These are phyloP conservation scores for Cotesia congregata DNA, from an alignment of 2,888 invertebrate genomes.

Conservation along the genomic window DNA sequence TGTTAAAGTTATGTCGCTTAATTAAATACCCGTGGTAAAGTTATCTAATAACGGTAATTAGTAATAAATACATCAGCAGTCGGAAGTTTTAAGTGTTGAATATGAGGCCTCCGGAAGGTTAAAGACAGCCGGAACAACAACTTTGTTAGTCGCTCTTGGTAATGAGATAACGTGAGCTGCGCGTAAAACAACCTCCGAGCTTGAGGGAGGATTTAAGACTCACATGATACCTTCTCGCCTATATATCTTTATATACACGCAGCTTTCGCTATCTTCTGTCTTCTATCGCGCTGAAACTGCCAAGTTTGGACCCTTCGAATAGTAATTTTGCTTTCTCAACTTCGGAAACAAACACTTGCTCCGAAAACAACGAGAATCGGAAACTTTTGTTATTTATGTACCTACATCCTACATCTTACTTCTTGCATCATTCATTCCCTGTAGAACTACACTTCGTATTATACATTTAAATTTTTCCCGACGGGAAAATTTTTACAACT, in stretches of 20 bases:
- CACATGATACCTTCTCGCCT: background rate
- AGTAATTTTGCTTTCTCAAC: constrained; percentile 29
- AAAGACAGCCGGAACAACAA: constrained; percentile 7
- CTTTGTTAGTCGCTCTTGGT: constrained; percentile 21
- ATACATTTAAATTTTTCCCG: too few species aligned
- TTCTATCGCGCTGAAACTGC: background rate
- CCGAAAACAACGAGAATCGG: constrained; percentile 7
- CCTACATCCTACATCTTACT: constrained; percentile 5
- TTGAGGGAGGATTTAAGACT: constrained; percentile 12
- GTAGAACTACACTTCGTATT: background rate
- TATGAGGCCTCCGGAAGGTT: background rate
- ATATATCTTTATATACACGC: background rate
- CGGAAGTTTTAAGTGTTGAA: background rate
- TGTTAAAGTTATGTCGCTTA: too few species aligned
- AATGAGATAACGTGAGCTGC: constrained; percentile 13
- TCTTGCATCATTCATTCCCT: constrained; percentile 3
- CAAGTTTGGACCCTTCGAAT: constrained; percentile 26
- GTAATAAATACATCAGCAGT: background rate
- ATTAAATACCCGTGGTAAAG: background rate
- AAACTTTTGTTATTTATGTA: background rate
- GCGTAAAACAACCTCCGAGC: background rate
- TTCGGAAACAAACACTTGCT: background rate
- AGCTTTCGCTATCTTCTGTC: background rate
- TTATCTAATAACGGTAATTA: background rate
- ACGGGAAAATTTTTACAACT: too few species aligned